These are phyloP conservation scores for Xanthia togata DNA, from an alignment of 2,888 invertebrate species.

Conservation along the genomic window DNA sequence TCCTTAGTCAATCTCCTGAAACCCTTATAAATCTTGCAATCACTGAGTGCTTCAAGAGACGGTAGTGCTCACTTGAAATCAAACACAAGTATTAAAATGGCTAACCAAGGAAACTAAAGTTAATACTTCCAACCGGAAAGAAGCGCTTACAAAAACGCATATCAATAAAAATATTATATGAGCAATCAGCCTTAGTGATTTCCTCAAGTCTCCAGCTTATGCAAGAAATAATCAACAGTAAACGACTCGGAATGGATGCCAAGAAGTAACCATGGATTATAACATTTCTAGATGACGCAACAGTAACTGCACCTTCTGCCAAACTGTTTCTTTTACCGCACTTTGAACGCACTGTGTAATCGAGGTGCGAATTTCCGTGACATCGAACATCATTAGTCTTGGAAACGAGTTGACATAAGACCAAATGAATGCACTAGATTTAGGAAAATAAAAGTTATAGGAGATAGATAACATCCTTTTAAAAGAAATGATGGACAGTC, in stretches of 20 bases:
- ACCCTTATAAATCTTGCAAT: neutral
- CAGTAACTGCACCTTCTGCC: conserved; percentile 8
- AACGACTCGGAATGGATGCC: conserved; percentile 32
- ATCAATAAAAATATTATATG: conserved; percentile 26
- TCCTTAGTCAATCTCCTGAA: conserved; percentile 2
- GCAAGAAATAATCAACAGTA: conserved; percentile 38
- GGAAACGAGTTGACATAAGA: neutral
- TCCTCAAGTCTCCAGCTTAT: conserved; percentile 44
- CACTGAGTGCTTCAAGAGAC: neutral
- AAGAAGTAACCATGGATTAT: conserved; percentile 25
- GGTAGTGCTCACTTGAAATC: neutral
- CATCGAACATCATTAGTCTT: conserved; percentile 27
- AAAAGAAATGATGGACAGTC: no score
- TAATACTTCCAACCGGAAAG: conserved; percentile 21
- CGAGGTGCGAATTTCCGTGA: conserved; percentile 40
- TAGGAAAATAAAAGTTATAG: neutral
- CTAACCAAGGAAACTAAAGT: neutral
- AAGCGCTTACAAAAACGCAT: conserved; percentile 23
- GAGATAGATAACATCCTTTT: neutral
- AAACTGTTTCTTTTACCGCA: conserved; percentile 48
- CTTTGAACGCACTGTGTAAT: conserved; percentile 52
- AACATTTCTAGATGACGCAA: conserved; percentile 48
- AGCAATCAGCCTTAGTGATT: conserved; percentile 51
- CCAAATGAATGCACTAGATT: neutral
- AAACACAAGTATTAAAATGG: neutral